Evolutionary conservation across 2,797 vertebrate species (phyloP).

Genomic region (Melanitta fusca): DNA sequence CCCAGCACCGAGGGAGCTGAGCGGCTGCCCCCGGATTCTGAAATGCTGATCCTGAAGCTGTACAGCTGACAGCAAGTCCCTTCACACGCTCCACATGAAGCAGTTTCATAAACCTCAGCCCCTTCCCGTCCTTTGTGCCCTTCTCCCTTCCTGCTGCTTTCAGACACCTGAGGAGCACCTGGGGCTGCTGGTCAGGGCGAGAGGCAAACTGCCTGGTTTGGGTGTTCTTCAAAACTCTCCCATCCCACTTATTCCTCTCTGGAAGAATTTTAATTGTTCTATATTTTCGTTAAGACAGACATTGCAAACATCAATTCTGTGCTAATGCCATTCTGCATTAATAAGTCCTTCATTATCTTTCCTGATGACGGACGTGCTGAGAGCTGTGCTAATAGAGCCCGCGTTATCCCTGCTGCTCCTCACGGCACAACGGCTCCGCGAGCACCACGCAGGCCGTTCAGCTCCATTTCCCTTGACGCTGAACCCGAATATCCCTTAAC

Average conservation of each 20-base stretch:
- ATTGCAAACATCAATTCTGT: neutral
- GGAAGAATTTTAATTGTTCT: neutral
- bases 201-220: accelerated
- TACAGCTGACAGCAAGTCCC: neutral
- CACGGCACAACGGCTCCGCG: neutral
- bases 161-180: neutral
- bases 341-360: neutral
- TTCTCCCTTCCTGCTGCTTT: neutral
- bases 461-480: neutral
- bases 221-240: neutral
- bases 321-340: neutral
- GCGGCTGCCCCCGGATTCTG: too few relatives aligned
- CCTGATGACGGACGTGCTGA: neutral
- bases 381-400: neutral
- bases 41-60: neutral
- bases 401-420: neutral
- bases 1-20: neutral
- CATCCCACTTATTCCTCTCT: neutral
- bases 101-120: neutral
- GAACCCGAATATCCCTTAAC: neutral
- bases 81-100: neutral
- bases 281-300: neutral
- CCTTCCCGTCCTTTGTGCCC: neutral
- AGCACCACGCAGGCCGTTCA: neutral
- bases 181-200: neutral